Percentiles rank a stretch among this genome's conserved stretches.
phyloP scores from a whole-genome alignment of 1,140 invertebrate genomes.

The Drosophila micromelanica region DNA sequence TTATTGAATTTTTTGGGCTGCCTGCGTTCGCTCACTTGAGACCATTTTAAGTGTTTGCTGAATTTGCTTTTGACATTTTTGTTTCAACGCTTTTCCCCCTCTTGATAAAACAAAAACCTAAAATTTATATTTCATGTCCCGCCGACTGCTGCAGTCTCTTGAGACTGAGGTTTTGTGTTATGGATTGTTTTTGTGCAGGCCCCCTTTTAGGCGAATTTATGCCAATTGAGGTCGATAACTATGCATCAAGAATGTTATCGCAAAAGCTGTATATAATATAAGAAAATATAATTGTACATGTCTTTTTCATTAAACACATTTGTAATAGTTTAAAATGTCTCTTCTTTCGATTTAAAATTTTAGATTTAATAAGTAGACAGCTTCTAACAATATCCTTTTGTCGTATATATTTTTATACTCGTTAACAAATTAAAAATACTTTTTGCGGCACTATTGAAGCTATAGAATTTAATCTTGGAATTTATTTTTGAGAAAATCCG shows the following conservation, averaged over 20 bases:
- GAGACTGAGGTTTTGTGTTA: slow-evolving; percentile 30
- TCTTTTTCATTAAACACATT: no score
- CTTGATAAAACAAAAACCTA: neutral
- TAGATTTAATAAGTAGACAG: no score
- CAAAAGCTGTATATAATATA: no score
- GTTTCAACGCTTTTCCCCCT: slow-evolving; percentile 16
- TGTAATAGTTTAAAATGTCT: no score
- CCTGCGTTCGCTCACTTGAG: slow-evolving; percentile 58
- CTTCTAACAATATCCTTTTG: no score
- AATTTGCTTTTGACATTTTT: slow-evolving; percentile 65
- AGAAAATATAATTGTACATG: no score
- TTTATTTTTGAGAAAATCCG: no score
- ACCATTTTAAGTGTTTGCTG: slow-evolving; percentile 75
- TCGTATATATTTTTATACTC: no score
- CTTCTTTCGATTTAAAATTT: no score
- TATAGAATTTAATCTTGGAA: no score
- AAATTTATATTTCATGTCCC: slow-evolving; percentile 29
- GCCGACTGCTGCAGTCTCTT: slow-evolving; percentile 52
- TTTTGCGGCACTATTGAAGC: no score
- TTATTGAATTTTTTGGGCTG: slow-evolving; percentile 56
- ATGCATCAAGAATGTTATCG: neutral
- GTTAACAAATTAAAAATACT: no score
- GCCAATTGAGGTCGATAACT: slow-evolving; percentile 2
- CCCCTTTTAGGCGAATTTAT: neutral
- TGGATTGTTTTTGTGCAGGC: neutral